Evolutionary conservation across 2,113 vertebrate genomes (phyloP).

Genomic region (Etia nguti): DNA sequence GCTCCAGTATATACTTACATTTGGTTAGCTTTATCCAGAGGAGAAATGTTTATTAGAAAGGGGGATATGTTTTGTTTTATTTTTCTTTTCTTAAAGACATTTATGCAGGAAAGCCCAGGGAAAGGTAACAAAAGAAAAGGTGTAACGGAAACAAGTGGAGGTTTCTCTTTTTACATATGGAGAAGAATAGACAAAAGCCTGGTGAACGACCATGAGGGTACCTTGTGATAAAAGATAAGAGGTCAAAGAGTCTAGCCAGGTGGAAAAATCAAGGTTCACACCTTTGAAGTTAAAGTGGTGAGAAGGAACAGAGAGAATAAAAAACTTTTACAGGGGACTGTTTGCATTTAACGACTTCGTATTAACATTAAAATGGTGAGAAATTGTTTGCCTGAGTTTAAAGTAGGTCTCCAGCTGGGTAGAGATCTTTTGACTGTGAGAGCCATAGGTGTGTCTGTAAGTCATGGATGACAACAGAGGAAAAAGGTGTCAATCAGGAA

Average conservation of each 20-base stretch:
- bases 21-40: too few relatives aligned
- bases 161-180: not conserved
- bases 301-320: not conserved
- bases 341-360: not conserved
- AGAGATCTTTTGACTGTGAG: not conserved
- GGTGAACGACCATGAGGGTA: not conserved
- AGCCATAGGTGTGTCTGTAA: not conserved
- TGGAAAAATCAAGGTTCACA: not conserved
- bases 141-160: not conserved
- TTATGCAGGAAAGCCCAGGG: too few relatives aligned
- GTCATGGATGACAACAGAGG: not conserved
- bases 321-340: not conserved
- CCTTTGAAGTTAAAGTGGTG: not conserved
- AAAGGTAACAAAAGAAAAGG: too few relatives aligned
- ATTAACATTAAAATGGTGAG: not conserved
- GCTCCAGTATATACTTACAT: too few relatives aligned
- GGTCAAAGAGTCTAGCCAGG: not conserved
- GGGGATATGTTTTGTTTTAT: too few relatives aligned
- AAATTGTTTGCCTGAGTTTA: not conserved
- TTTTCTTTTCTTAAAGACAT: too few relatives aligned
- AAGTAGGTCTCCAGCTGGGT: accelerated
- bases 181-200: not conserved
- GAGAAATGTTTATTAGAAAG: too few relatives aligned
- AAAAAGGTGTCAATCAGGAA: too few relatives aligned
- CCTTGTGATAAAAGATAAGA: not conserved